Conservation (phyloP, 2,888 invertebrate species). For the Dryomyza anilis region DNA sequence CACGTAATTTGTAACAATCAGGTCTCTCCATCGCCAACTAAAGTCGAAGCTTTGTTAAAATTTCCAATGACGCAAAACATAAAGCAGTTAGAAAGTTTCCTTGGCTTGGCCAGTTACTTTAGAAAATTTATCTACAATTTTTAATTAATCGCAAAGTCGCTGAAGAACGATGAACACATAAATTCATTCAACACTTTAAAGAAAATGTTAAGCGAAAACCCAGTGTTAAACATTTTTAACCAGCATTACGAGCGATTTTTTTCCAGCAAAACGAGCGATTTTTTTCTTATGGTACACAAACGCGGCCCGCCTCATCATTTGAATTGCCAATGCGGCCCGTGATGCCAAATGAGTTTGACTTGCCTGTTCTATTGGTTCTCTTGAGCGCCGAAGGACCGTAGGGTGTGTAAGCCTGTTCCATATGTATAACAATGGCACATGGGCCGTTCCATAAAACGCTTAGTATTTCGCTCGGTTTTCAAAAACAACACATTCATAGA, state of each 20-base stretch:
- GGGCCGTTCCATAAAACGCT: too few relatives aligned
- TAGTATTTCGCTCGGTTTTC: too few relatives aligned
- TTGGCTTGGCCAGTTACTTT: constrained; percentile 42
- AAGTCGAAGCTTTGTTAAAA: constrained; percentile 13
- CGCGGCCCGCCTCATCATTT: too few relatives aligned
- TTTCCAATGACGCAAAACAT: constrained; percentile 7
- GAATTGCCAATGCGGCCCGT: too few relatives aligned
- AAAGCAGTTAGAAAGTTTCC: constrained; percentile 33
- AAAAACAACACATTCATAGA: too few relatives aligned
- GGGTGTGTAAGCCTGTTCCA: too few relatives aligned
- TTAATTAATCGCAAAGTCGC: constrained; percentile 32
- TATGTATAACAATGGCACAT: too few relatives aligned
- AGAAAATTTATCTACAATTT: constrained; percentile 38
- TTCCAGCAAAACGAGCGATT: too few relatives aligned
- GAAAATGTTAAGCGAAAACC: constrained; percentile 23
- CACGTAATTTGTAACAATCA: constrained; percentile 2
- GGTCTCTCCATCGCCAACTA: constrained; percentile 8
- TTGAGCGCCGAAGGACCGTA: too few relatives aligned
- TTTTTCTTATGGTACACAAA: too few relatives aligned
- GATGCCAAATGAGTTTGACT: too few relatives aligned
- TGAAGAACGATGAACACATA: constrained; percentile 33
- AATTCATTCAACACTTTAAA: constrained; percentile 36
- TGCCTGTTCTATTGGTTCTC: too few relatives aligned
- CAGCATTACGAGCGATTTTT: constrained; percentile 24
- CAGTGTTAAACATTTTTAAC: constrained; percentile 33